These are phyloP conservation scores for Orius laevigatus DNA, from an alignment of 1,140 invertebrate genomes.

Conservation along the genomic window DNA sequence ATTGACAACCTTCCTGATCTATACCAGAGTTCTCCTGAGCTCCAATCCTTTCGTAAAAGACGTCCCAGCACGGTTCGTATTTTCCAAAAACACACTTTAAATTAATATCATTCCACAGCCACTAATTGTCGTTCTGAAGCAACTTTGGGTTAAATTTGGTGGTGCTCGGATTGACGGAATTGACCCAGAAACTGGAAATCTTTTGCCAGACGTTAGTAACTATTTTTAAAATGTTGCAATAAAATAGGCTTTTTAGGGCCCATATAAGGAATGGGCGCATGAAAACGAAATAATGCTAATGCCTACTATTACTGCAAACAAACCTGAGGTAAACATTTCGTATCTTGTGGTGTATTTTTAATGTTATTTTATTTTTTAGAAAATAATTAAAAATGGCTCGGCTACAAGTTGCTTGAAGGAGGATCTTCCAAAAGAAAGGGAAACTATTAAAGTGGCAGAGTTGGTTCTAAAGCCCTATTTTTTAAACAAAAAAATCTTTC, in stretches of 20 bases:
- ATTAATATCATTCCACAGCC: constrained; percentile 25
- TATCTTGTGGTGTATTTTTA: neutral
- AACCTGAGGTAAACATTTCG: constrained; percentile 2
- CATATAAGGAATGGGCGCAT: constrained; percentile 3
- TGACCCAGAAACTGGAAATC: constrained; percentile 8
- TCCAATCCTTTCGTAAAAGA: constrained; percentile 5
- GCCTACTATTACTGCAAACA: neutral
- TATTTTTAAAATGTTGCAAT: too few species aligned
- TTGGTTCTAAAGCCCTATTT: too few species aligned
- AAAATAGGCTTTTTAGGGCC: neutral
- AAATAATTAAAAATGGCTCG: too few species aligned
- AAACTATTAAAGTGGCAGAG: too few species aligned
- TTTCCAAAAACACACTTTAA: neutral
- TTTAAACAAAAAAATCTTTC: too few species aligned
- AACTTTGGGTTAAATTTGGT: constrained; percentile 12
- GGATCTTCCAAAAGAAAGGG: too few species aligned
- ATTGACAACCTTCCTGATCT: constrained; percentile 23
- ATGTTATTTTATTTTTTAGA: too few species aligned
- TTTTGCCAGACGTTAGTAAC: constrained; percentile 2
- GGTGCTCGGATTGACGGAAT: constrained; percentile 12
- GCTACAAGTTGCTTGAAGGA: too few species aligned
- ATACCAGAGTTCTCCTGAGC: constrained; percentile 6
- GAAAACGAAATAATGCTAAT: neutral
- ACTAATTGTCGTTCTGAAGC: constrained; percentile 22
- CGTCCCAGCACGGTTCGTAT: neutral